These are phyloP conservation scores for Vidua macroura DNA, from an alignment of 2,113 vertebrate species.

Conservation along the genomic window DNA sequence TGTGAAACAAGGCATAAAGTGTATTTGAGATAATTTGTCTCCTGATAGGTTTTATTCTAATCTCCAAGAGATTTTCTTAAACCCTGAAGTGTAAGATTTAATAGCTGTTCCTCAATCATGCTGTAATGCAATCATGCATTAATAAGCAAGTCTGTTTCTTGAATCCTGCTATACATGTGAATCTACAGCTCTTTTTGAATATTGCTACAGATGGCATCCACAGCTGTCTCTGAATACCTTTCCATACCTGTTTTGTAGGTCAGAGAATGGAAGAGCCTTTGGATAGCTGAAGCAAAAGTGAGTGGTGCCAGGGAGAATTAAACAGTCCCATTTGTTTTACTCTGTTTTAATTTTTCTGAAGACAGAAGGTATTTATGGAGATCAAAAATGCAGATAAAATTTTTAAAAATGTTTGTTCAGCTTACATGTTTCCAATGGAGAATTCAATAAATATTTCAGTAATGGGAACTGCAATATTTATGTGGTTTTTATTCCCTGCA, in stretches of 20 bases:
- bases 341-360: neutral
- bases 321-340: neutral
- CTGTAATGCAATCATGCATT: neutral
- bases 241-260: neutral
- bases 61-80: neutral
- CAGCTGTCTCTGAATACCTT: neutral
- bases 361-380: neutral
- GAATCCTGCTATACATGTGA: neutral
- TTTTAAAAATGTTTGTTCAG: neutral
- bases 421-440: neutral
- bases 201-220: neutral
- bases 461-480: neutral
- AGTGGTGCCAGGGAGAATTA: neutral
- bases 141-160: neutral
- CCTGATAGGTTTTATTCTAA: neutral
- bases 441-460: neutral
- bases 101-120: neutral
- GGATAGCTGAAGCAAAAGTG: neutral
- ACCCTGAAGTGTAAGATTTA: neutral
- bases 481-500: neutral
- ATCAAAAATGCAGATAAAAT: neutral
- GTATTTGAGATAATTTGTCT: neutral
- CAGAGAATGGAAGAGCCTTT: neutral
- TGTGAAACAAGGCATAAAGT: neutral
- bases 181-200: neutral